These are phyloP conservation scores for Aurelia sp. DNA, from an alignment of 30 jellyfish, hydroid and myxozoan genomes.

Conservation along the genomic window DNA sequence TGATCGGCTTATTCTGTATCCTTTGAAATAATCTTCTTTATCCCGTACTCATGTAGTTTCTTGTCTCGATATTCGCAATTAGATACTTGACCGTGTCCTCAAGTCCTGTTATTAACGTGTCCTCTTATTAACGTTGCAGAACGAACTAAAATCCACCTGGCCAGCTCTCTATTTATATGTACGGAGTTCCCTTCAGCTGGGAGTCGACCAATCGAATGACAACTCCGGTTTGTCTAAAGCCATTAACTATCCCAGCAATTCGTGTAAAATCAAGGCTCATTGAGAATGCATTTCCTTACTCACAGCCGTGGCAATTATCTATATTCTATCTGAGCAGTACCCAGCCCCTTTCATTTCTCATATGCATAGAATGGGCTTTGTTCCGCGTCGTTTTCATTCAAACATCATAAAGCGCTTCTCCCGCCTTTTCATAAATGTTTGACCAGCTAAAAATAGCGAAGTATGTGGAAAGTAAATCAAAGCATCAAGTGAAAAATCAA, in stretches of 20 bases:
- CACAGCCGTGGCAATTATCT: constrained; percentile 46
- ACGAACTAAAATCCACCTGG: too few relatives aligned
- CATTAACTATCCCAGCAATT: constrained; percentile 17
- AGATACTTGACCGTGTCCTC: too few relatives aligned
- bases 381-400: constrained; percentile 2
- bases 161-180: too few relatives aligned
- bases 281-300: constrained; percentile 30
- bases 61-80: too few relatives aligned
- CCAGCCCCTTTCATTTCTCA: background rate
- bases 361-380: too few relatives aligned
- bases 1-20: constrained; percentile 20
- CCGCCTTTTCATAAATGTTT: constrained; percentile 49
- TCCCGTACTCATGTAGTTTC: too few relatives aligned
- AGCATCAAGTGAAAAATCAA: constrained; percentile 1
- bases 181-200: too few relatives aligned
- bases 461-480: constrained; percentile 11
- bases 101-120: too few relatives aligned
- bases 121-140: too few relatives aligned
- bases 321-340: constrained; percentile 12
- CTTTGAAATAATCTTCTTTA: too few relatives aligned
- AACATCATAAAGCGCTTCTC: constrained; percentile 23
- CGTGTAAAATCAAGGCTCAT: constrained; percentile 17
- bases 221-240: too few relatives aligned
- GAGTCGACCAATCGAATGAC: too few relatives aligned
- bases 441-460: constrained; percentile 18